phyloP scores from a whole-genome alignment of 1,140 invertebrate genomes.

The Eupeodes corollae region DNA sequence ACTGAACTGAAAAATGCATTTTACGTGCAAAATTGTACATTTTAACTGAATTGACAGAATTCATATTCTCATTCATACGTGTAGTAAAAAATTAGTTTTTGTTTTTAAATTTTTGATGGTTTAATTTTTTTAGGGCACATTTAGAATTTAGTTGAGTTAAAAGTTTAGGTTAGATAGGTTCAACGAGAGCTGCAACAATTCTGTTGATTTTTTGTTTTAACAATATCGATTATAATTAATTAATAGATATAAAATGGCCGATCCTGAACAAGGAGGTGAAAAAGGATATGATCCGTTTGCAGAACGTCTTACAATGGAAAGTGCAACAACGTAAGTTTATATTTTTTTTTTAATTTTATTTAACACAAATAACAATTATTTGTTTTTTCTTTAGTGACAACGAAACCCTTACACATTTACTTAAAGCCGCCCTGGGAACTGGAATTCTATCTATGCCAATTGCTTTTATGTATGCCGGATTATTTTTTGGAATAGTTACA shows the following conservation, averaged over 20 bases:
- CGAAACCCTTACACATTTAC: conserved; percentile 72
- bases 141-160: too few relatives aligned
- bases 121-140: too few relatives aligned
- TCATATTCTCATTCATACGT: too few relatives aligned
- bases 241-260: conserved; percentile 54
- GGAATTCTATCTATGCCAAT: conserved; percentile 84
- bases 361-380: conserved; percentile 8
- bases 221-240: neutral
- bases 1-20: too few relatives aligned
- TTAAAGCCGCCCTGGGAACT: conserved; percentile 81
- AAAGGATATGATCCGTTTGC: conserved; percentile 58
- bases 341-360: conserved; percentile 9
- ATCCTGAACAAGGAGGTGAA: conserved; percentile 42
- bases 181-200: too few relatives aligned
- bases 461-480: conserved; percentile 70
- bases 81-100: too few relatives aligned
- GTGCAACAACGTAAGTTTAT: conserved; percentile 68
- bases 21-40: too few relatives aligned
- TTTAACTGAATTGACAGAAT: too few relatives aligned
- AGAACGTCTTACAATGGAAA: conserved; percentile 50
- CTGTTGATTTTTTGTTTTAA: too few relatives aligned
- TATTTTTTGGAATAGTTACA: conserved; percentile 61
- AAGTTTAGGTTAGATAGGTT: too few relatives aligned
- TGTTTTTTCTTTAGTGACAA: conserved; percentile 49
- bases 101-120: too few relatives aligned